Base-by-base conservation (phyloP, 2,797 vertebrate species). In the Phoxinus dragarum region DNA sequence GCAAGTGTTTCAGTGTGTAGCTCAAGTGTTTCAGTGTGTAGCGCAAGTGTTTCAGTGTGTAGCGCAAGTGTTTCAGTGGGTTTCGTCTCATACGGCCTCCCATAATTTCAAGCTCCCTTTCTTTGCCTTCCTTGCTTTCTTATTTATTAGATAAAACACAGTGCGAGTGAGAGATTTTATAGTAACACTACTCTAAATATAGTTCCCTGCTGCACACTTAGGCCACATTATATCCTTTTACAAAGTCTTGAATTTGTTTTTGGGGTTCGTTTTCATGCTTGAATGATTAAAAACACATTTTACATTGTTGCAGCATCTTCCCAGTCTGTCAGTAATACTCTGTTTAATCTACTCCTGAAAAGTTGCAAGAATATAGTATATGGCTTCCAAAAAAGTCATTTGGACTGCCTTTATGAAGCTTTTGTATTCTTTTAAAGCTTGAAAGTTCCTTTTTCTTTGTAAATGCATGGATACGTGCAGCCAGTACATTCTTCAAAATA, bases 21-120 rank as follows among this genome's bases (percentile, higher is more conserved):
- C n/a, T n/a, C n/a, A n/a, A n/a, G n/a, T n/a, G n/a, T n/a, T n/a
- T n/a, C n/a, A n/a, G n/a, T n/a, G n/a, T n/a, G n/a, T n/a, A n/a
- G n/a, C n/a, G n/a, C n/a, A n/a, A n/a, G n/a, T n/a, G n/a, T n/a
- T n/a, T n/a, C n/a, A n/a, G n/a, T n/a, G n/a, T n/a, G n/a, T n/a
- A n/a, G n/a, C n/a, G n/a, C n/a, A n/a, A n/a, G n/a, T n/a, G n/a
- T n/a, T n/a, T n/a, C n/a, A n/a, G n/a, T n/a, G n/a, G n/a, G n/a
- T n/a, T n/a, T n/a, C n/a, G n/a, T n/a, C n/a, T n/a, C n/a, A n/a
- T n/a, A n/a, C n/a, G n/a, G n/a, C n/a, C n/a, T n/a, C n/a, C n/a
- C n/a, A n/a, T n/a, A n/a, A n/a, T n/a, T 88, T 88, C 72, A 75
- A 79, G 81, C 74, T 67, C 47, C 12, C 44, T 74, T 54, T 79